Evolutionary conservation across 2,888 invertebrate species (phyloP), one percentile per base, ranked within the genome.

Genomic region (Dasypolia templi): DNA sequence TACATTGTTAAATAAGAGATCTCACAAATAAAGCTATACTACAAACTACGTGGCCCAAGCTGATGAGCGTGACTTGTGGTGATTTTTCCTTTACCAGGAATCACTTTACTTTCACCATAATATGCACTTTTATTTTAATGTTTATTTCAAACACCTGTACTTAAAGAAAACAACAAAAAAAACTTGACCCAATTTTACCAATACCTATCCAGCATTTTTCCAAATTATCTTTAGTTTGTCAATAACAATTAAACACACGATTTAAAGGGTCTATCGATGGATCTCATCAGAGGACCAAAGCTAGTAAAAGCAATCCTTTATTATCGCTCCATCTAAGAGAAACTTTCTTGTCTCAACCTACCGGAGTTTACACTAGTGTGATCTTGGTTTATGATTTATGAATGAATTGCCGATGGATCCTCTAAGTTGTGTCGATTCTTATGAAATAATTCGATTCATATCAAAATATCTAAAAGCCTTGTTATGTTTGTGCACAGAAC

Each of bases 401-500:
- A 39, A 66, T 32, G 2, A 29, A n/a, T 49, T 32, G n/a, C 17
- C n/a, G 11, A 14, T n/a, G 5, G 6, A 49, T 12, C 32, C 12
- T 58, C 49, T 29, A 29, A 22, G 22, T n/a, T 35, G 19, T 29
- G n/a, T n/a, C 53, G 19, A 26, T 29, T 11, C 17, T 22, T 42
- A 39, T 63, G 14, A 68, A 51, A 35, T 46, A 66, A n/a, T 19
- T 19, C 11, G 9, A 17, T 35, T 44, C 4, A 29, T 44, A 44
- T 49, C 44, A 22, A 64, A 58, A 59, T 65, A 66, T 46, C 22
- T 75, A 78, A 55, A 7, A 53, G 4, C 51, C 4, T 29, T 39
- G 46, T 61, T 39, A 32, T 66, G 55, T 76, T 89, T 88, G 84
- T 91, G 79, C 62, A 49, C 93, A 96, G 96, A 95, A 83, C 93